These are phyloP conservation scores for Phasianus colchicus DNA, from an alignment of 2,113 vertebrate species.

Conservation along the genomic window DNA sequence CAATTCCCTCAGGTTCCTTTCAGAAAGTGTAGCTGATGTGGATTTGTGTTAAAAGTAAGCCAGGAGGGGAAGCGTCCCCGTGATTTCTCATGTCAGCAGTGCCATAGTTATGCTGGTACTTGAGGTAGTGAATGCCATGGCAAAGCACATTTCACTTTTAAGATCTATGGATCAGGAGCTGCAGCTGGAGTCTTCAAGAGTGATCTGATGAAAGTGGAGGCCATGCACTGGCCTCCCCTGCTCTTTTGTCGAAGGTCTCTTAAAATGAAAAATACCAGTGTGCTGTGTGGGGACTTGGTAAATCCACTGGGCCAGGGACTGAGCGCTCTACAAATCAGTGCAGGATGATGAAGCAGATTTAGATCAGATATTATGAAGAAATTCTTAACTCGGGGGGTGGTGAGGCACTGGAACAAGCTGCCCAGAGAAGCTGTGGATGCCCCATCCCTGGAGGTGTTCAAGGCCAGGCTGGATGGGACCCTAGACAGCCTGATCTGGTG, in stretches of 20 bases:
- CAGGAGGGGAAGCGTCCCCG: background rate
- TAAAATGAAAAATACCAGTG: background rate
- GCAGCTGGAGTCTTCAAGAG: background rate
- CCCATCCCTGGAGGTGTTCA: background rate
- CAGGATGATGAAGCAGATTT: background rate
- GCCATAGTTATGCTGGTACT: background rate
- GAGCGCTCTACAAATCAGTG: background rate
- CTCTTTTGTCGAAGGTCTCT: background rate
- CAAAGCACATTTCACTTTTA: background rate
- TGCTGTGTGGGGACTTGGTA: background rate
- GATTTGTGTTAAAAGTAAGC: constrained; percentile 16
- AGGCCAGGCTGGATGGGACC: background rate
- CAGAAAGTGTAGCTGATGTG: background rate
- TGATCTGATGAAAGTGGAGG: background rate
- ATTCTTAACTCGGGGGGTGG: background rate
- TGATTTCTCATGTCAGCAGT: background rate
- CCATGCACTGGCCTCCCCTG: background rate
- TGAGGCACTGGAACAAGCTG: background rate
- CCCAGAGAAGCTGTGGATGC: background rate
- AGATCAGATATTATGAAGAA: background rate
- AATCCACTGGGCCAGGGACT: background rate
- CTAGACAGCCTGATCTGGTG: background rate
- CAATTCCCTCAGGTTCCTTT: constrained; percentile 15
- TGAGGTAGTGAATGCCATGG: background rate
- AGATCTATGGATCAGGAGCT: background rate